phyloP scores from a whole-genome alignment of 2,113 vertebrate species.

The Platycercus adscitus region DNA sequence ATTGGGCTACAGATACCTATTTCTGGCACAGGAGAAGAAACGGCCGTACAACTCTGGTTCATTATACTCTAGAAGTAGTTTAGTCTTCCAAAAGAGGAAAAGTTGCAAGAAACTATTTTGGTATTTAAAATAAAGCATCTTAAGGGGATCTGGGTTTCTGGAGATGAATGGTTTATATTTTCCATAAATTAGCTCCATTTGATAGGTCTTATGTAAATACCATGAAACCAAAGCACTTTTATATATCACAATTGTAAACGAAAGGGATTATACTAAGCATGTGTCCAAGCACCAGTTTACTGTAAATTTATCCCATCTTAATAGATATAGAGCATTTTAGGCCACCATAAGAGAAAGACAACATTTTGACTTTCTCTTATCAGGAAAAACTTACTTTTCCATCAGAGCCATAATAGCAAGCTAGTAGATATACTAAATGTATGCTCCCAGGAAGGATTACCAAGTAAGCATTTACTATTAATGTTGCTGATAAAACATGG shows the following conservation, averaged over 20 bases:
- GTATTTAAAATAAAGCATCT: background rate
- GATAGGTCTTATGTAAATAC: background rate
- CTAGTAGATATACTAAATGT: background rate
- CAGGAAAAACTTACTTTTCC: background rate
- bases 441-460: slow-evolving; percentile 2
- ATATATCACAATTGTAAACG: background rate
- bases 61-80: background rate
- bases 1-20: background rate
- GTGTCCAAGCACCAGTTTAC: background rate
- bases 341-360: background rate
- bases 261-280: background rate
- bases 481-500: slow-evolving; percentile 38
- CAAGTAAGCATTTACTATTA: slow-evolving; percentile 45
- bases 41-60: background rate
- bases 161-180: background rate
- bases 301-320: background rate
- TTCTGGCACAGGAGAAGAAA: background rate
- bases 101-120: background rate
- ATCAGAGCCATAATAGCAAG: background rate
- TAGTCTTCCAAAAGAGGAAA: background rate
- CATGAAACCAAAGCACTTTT: background rate
- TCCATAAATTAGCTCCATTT: background rate
- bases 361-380: background rate
- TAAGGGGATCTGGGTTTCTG: background rate
- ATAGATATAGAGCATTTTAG: background rate